These are phyloP conservation scores for Pungitius pungitius DNA, from an alignment of 2,113 vertebrate species.

Conservation along the genomic window DNA sequence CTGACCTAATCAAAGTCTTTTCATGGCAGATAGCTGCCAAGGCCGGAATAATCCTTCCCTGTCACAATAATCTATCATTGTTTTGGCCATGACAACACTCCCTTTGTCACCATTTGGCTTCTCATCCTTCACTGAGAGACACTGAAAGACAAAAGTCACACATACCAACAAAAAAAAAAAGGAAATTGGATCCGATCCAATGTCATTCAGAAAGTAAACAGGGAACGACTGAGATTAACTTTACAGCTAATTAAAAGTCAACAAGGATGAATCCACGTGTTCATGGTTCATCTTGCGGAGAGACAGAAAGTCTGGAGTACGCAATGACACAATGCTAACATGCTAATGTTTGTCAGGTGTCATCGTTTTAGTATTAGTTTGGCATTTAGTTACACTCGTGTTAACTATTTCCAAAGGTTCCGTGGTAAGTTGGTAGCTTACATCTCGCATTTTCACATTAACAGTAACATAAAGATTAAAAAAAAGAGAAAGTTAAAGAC, in stretches of 20 bases:
- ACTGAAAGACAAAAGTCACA: slow-evolving; percentile 20
- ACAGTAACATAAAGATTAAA: no score
- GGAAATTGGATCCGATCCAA: slow-evolving; percentile 1
- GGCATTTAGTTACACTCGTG: no score
- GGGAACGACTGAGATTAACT: background rate
- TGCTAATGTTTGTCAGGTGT: background rate
- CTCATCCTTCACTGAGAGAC: slow-evolving; percentile 65
- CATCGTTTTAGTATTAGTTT: no score
- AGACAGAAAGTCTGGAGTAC: background rate
- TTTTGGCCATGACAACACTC: slow-evolving; percentile 56
- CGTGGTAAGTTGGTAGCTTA: no score
- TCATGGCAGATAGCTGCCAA: slow-evolving; percentile 28
- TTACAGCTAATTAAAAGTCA: slow-evolving; percentile 5
- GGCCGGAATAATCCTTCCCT: slow-evolving; percentile 52
- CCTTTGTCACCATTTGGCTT: slow-evolving; percentile 50
- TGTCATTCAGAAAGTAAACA: slow-evolving; percentile 44
- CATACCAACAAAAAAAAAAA: slow-evolving; percentile 8
- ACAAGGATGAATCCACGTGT: background rate
- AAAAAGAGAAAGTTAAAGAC: no score
- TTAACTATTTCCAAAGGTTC: no score
- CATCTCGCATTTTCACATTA: no score
- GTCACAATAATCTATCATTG: slow-evolving; percentile 65
- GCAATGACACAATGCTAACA: background rate
- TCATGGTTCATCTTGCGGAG: background rate
- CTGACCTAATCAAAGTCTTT: slow-evolving; percentile 50